phyloP scores from a whole-genome alignment of 2,797 vertebrate genomes.

The Tangara arthus region DNA sequence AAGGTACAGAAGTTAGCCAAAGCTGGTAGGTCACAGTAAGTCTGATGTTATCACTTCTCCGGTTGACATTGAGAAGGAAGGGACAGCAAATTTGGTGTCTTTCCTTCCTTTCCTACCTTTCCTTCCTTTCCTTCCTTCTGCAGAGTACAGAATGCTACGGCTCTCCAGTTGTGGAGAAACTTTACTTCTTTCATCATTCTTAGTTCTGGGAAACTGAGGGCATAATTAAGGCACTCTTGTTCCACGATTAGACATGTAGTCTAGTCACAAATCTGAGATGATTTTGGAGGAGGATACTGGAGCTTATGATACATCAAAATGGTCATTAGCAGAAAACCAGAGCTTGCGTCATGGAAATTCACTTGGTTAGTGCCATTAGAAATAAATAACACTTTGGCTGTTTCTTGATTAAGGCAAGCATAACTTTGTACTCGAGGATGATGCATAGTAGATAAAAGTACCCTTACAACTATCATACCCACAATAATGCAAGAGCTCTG shows the following conservation, averaged over 20 bases:
- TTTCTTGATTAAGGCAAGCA: background rate
- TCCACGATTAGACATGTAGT: accelerated
- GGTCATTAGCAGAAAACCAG: background rate
- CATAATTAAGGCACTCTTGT: background rate
- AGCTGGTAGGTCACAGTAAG: background rate
- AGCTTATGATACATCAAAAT: background rate
- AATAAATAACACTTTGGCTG: background rate
- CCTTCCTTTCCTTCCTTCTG: background rate
- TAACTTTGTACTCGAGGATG: background rate
- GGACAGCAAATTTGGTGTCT: accelerated
- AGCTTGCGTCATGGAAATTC: background rate
- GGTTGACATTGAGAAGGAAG: background rate
- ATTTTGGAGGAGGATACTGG: background rate
- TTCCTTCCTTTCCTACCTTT: background rate
- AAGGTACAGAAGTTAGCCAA: background rate
- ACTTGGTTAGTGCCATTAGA: background rate
- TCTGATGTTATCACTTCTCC: accelerated
- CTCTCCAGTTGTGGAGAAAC: background rate
- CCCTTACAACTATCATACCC: background rate
- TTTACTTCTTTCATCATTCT: background rate
- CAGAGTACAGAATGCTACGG: background rate
- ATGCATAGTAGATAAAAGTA: background rate
- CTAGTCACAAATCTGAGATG: background rate
- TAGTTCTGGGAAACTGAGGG: background rate
- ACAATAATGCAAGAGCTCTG: background rate